Conservation (phyloP, 2,797 vertebrate species). For the Leuciscus waleckii region DNA sequence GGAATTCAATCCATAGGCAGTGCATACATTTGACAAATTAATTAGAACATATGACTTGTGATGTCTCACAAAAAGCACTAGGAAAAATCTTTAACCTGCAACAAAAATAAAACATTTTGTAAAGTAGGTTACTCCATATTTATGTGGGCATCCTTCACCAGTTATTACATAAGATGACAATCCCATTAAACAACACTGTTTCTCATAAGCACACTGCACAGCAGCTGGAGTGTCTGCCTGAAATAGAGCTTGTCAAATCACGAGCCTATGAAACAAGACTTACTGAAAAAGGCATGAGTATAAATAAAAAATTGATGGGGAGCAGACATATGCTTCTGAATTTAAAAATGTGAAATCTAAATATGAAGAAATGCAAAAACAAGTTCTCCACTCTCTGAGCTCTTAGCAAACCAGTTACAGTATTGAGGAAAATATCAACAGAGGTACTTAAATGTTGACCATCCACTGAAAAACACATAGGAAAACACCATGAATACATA, state of each 20-base stretch:
- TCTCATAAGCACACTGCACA: slow-evolving; percentile 30
- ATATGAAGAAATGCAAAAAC: slow-evolving; percentile 18
- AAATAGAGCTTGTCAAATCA: slow-evolving; percentile 36
- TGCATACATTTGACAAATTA: slow-evolving; percentile 10
- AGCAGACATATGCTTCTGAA: neutral
- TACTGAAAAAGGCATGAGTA: slow-evolving; percentile 13
- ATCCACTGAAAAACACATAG: slow-evolving; percentile 25
- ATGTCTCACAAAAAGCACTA: slow-evolving; percentile 14
- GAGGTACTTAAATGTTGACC: slow-evolving; percentile 35
- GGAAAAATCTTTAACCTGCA: slow-evolving; percentile 2
- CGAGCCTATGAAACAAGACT: slow-evolving; percentile 29
- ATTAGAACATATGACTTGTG: neutral
- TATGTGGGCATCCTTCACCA: neutral
- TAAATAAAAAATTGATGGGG: neutral
- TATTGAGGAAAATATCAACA: slow-evolving; percentile 30
- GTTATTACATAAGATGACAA: neutral
- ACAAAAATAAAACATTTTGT: slow-evolving; percentile 23
- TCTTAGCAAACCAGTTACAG: slow-evolving; percentile 29
- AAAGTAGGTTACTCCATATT: neutral
- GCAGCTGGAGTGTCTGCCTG: slow-evolving; percentile 43
- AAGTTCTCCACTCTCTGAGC: slow-evolving; percentile 16
- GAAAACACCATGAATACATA: slow-evolving; percentile 44
- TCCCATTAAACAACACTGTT: slow-evolving; percentile 4
- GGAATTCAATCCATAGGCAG: neutral
- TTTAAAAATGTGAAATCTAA: slow-evolving; percentile 24